Percentiles rank a stretch among this genome's conserved stretches.
Conservation (phyloP, 1,140 invertebrate species). For the Pogonomyrmex barbatus region DNA sequence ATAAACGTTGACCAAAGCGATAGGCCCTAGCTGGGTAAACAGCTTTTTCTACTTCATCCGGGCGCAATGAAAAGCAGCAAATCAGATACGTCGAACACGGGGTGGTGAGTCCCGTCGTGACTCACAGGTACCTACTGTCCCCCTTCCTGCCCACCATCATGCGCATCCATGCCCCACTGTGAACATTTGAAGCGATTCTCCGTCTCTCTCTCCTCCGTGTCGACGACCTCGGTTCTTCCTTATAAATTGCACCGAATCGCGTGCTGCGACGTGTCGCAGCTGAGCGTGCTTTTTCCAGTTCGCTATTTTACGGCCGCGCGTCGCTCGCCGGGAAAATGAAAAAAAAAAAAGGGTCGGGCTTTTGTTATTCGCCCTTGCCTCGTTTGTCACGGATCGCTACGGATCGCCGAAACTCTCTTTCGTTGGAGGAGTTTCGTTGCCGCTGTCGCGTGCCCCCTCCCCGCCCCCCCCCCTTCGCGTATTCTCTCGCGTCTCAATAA, state of each 20-base stretch:
- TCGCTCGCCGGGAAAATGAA: conserved; percentile 34
- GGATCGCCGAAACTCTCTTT: conserved; percentile 8
- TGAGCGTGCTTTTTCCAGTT: conserved; percentile 56
- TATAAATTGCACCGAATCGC: conserved; percentile 80
- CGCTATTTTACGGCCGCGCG: conserved; percentile 20
- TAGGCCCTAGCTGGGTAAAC: background rate
- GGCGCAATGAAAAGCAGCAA: background rate
- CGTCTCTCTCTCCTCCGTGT: conserved; percentile 73
- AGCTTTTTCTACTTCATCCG: background rate
- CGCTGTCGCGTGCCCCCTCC: background rate
- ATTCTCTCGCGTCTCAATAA: background rate
- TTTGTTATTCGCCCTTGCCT: conserved; percentile 11
- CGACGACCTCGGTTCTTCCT: conserved; percentile 80
- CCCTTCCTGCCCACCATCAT: background rate
- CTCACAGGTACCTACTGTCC: conserved; percentile 76
- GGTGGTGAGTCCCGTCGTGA: conserved; percentile 77
- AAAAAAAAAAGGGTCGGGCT: background rate
- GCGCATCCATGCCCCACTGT: background rate
- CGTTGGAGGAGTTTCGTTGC: background rate
- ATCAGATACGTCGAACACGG: conserved; percentile 68
- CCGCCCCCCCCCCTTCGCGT: background rate
- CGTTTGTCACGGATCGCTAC: conserved; percentile 37
- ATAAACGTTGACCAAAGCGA: background rate
- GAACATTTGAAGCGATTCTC: conserved; percentile 62
- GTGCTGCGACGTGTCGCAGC: conserved; percentile 65